Conservation (phyloP, 1,140 invertebrate species). For the Heliconius congener region DNA sequence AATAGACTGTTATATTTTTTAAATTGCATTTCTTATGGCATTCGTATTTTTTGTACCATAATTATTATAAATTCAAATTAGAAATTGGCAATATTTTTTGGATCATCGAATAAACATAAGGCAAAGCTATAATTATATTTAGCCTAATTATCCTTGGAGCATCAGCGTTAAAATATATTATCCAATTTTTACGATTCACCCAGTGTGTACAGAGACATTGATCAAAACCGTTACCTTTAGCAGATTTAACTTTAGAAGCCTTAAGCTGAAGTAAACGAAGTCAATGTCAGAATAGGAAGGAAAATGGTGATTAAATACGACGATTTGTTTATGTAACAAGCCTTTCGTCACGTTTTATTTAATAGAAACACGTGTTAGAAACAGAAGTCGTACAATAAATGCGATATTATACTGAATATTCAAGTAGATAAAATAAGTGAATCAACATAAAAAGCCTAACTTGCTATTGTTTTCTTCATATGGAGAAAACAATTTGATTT, state of each 20-base stretch:
- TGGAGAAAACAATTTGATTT: too few species aligned
- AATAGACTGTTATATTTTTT: too few species aligned
- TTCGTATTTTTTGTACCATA: too few species aligned
- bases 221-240: neutral
- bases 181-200: neutral
- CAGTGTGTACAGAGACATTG: neutral
- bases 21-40: too few species aligned
- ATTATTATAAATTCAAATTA: too few species aligned
- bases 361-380: neutral
- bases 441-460: neutral
- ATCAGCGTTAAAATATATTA: too few species aligned
- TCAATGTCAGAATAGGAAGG: slow-evolving; percentile 12
- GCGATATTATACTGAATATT: neutral
- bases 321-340: neutral
- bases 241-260: neutral
- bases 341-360: neutral
- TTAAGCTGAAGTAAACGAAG: neutral
- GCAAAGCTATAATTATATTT: too few species aligned
- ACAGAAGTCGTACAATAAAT: neutral
- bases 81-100: too few species aligned
- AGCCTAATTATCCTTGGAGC: too few species aligned
- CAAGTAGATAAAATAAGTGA: neutral
- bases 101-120: too few species aligned
- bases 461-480: neutral
- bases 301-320: neutral